These are phyloP conservation scores for Dasypus novemcinctus DNA, from an alignment of 2,113 vertebrate species.

Conservation along the genomic window DNA sequence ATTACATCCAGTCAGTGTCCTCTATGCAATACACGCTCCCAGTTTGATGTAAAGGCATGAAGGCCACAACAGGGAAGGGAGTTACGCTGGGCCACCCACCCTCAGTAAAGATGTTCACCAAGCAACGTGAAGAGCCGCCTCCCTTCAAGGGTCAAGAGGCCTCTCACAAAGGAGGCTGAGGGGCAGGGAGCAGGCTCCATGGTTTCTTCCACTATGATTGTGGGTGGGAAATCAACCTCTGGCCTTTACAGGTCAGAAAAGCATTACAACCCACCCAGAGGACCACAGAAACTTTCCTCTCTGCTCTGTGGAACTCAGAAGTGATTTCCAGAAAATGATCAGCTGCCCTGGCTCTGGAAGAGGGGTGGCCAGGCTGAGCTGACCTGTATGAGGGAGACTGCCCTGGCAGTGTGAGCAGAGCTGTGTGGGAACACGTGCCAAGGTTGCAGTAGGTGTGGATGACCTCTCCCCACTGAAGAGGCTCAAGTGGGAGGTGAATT, in stretches of 20 bases:
- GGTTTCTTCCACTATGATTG: neutral
- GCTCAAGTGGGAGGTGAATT: neutral
- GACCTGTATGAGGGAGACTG: neutral
- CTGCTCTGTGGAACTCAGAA: neutral
- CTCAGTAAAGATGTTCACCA: neutral
- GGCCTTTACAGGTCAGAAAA: neutral
- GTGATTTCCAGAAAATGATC: neutral
- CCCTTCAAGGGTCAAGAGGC: too few species aligned
- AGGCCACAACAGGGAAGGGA: neutral
- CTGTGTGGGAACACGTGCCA: neutral
- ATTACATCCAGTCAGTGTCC: neutral
- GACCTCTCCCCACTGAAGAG: neutral
- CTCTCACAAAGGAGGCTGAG: neutral
- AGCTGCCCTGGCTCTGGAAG: neutral
- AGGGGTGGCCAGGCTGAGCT: too few species aligned
- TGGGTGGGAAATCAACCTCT: neutral
- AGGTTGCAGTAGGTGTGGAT: neutral
- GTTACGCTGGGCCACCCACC: neutral
- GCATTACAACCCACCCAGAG: neutral
- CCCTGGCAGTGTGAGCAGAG: neutral
- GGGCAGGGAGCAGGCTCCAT: neutral
- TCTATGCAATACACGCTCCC: neutral
- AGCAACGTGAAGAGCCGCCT: neutral
- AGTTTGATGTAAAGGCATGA: neutral
- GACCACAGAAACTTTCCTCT: neutral